Base-by-base conservation (phyloP, 2,888 invertebrate genomes). In the Mesorhabditis sp. region DNA sequence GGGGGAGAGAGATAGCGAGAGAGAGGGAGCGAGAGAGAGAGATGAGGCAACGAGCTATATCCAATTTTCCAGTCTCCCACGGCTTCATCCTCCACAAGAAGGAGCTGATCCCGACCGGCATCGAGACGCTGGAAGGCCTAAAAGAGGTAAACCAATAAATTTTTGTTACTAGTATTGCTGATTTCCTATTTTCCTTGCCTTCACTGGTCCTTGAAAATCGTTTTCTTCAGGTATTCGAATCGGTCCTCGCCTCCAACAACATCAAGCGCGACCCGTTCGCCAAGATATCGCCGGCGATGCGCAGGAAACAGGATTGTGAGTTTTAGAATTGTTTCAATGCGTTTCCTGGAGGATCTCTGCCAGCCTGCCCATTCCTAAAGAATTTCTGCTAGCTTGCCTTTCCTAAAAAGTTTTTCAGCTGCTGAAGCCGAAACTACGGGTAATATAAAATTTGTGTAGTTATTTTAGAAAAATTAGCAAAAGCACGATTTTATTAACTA, bases 21-120 rank as follows among this genome's bases (percentile, higher is more conserved):
- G n/a, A 63, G n/a, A 13, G 44, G 15, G 4, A n/a, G n/a, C n/a
- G n/a, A n/a, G n/a, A n/a, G n/a, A 28, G 28, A 28, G 2, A 28
- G 28, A 28, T 28, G 28, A 28, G 28, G 28, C 28, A 28, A 2
- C 4, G 13, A 5, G 3, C 15, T 7, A 13, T 66, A 45, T 15
- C 4, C 4, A 13, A 3, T 45, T 70, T 70, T 83, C n/a, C 71
- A 84, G 83, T 82, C 41, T 82, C 82, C 41, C 80, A 82, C 44
- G 84, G 84, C 2, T 84, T 84, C 75, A 84, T 84, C 72, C 77
- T 84, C 15, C 79, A 82, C 75, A 80, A 81, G 67, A 80, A 81
- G 58, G 84, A 84, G 71, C 66, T 84, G 62, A 76, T 84, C 62
- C 84, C 84, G 43, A 84, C 83, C 10, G 84, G 80, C 5, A 76